A percentile compares a stretch with the other conserved stretches of the same genome.
Evolutionary conservation across 2,113 vertebrate genomes (phyloP).

Genomic region (Lipophrys pholis): DNA sequence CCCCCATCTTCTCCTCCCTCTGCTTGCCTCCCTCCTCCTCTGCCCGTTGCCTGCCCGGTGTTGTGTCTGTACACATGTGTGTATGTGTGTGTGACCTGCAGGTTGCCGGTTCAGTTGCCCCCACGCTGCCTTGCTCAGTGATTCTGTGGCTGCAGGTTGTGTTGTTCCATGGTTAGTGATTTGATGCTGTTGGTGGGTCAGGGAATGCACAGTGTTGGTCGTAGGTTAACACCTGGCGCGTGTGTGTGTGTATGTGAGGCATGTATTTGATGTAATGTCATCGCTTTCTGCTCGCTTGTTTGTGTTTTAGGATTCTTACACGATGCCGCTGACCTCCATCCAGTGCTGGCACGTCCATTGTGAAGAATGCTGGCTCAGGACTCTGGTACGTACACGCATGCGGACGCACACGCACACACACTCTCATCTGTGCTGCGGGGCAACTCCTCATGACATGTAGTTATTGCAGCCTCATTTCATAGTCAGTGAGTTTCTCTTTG

Average conservation of each 20-base stretch:
- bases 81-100: slow-evolving; percentile 45
- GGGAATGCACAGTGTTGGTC: slow-evolving; percentile 41
- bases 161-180: slow-evolving; percentile 66
- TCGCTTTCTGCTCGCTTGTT: background rate
- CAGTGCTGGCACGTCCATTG: slow-evolving; percentile 99
- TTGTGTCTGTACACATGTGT: slow-evolving; percentile 51
- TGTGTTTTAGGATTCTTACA: slow-evolving; percentile 91
- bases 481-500: slow-evolving; percentile 57
- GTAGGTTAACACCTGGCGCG: background rate
- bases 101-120: slow-evolving; percentile 56
- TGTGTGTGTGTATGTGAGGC: background rate
- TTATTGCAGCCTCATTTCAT: slow-evolving; percentile 68
- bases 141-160: slow-evolving; percentile 73
- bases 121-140: slow-evolving; percentile 72
- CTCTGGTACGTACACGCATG: slow-evolving; percentile 88
- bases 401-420: slow-evolving; percentile 12
- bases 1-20: slow-evolving; percentile 76
- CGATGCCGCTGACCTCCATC: slow-evolving; percentile 98
- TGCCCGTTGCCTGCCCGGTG: slow-evolving; percentile 67
- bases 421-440: slow-evolving; percentile 19
- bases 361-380: slow-evolving; percentile 99
- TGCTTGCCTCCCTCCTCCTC: slow-evolving; percentile 62
- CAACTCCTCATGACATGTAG: slow-evolving; percentile 41
- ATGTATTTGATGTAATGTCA: background rate
- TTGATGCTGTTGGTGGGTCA: slow-evolving; percentile 45